Evolutionary conservation across 2,888 invertebrate species (phyloP), one percentile per base, ranked within the genome.

Genomic region (Scaeva pyrastri): DNA sequence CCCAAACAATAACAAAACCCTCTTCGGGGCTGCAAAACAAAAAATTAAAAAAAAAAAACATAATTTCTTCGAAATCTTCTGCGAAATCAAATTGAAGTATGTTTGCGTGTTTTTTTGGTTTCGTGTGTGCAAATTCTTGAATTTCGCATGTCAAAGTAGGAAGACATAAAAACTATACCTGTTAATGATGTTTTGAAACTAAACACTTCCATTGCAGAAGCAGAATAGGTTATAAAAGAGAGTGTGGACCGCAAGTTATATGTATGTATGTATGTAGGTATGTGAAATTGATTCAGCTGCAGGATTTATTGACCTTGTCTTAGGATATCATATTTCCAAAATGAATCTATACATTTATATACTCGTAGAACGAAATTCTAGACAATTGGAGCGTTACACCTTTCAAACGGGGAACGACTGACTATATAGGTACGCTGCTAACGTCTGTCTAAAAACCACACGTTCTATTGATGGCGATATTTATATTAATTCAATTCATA

Each of bases 251-350:
- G 43, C 78, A 81, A 66, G 71, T 56, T 78, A 64, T n/a, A n/a
- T n/a, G n/a, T n/a, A n/a, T n/a, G n/a, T n/a, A n/a, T n/a, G n/a
- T n/a, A n/a, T n/a, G n/a, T n/a, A n/a, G n/a, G n/a, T n/a, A n/a
- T 78, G 64, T 56, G 76, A 58, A 62, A 68, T 81, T 80, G 60
- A 76, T 73, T 81, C 62, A 77, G 19, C 76, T 16, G 36, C 75
- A 81, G 81, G 81, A 85, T 81, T 85, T 76, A 62, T 45, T 62
- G 81, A 73, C 85, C 85, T 85, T 85, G 81, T 81, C 81, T 81
- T 62, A 36, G 41, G 43, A 21, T 85, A 81, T 85, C 81, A 21
- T 50, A 70, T 85, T 85, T 66, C 85, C 8, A 55, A n/a, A 58
- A 73, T 70, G 36, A 52, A 45, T 68, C 55, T 19, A 52, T 39